A percentile compares a stretch with the other conserved stretches of the same genome.
Evolutionary conservation across 1,140 invertebrate species (phyloP).

Genomic region (Halyomorpha halys): DNA sequence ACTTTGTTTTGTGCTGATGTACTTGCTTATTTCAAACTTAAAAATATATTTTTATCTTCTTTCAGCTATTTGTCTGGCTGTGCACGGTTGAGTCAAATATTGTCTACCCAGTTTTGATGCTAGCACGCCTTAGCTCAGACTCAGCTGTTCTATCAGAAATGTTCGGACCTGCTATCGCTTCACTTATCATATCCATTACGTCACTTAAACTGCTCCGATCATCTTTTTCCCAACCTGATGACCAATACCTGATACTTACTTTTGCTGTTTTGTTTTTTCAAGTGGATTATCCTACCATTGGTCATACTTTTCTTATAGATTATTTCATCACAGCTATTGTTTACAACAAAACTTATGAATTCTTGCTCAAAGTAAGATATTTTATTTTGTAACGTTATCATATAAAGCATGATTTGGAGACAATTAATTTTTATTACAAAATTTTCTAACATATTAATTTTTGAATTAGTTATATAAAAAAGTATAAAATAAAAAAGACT

Average conservation of each 20-base stretch:
- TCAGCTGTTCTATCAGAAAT: conserved; percentile 61
- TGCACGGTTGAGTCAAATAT: conserved; percentile 88
- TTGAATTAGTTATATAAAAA: too few species aligned
- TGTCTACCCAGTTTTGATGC: conserved; percentile 80
- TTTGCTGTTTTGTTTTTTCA: conserved; percentile 86
- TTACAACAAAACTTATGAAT: conserved; percentile 74
- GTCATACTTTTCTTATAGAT: conserved; percentile 83
- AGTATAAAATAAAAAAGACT: not conserved
- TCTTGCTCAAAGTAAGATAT: conserved; percentile 59
- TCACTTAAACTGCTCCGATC: conserved; percentile 81
- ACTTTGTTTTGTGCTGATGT: not conserved
- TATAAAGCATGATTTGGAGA: not conserved
- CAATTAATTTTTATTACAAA: too few species aligned
- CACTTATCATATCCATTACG: conserved; percentile 76
- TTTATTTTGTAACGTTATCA: not conserved
- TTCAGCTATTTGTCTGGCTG: conserved; percentile 74
- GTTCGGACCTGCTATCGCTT: conserved; percentile 64
- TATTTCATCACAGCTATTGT: conserved; percentile 84
- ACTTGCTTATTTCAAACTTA: too few species aligned
- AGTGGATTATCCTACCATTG: conserved; percentile 60
- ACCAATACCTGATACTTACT: conserved; percentile 83
- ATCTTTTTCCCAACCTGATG: conserved; percentile 83
- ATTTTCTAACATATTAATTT: too few species aligned
- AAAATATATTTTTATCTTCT: conserved; percentile 26
- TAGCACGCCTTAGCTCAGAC: conserved; percentile 79